Conservation (phyloP, 2,888 invertebrate genomes). For the Volucella inflata region DNA sequence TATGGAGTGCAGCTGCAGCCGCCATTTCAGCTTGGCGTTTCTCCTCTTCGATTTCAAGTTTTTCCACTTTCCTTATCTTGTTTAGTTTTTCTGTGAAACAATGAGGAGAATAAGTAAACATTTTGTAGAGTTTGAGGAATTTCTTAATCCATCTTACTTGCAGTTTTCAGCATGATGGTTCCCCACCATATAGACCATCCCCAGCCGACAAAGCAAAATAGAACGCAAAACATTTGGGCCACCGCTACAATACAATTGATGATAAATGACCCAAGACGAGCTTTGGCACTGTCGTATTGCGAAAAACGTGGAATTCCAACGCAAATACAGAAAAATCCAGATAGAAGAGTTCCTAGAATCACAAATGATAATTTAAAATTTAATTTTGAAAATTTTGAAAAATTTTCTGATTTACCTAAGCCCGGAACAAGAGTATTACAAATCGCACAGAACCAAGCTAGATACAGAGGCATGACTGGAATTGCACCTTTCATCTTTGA, state of each 20-base stretch:
- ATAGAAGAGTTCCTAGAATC: slow-evolving; percentile 91
- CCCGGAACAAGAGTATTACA: slow-evolving; percentile 92
- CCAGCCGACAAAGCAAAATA: slow-evolving; percentile 98
- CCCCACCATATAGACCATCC: slow-evolving; percentile 99
- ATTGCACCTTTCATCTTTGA: slow-evolving; percentile 96
- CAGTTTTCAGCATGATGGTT: slow-evolving; percentile 93
- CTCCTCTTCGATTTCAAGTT: slow-evolving; percentile 84
- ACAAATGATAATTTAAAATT: background rate
- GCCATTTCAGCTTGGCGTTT: slow-evolving; percentile 83
- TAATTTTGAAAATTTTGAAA: background rate
- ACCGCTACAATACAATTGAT: slow-evolving; percentile 94
- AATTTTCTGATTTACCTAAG: slow-evolving; percentile 85
- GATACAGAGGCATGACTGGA: slow-evolving; percentile 93
- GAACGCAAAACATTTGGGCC: slow-evolving; percentile 95
- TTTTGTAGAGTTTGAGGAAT: slow-evolving; percentile 36
- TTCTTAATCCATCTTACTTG: slow-evolving; percentile 87
- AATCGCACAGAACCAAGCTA: slow-evolving; percentile 94
- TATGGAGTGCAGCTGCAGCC: slow-evolving; percentile 83
- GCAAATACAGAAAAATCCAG: slow-evolving; percentile 94
- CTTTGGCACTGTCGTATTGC: slow-evolving; percentile 90
- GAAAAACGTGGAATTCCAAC: slow-evolving; percentile 95
- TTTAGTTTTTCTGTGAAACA: slow-evolving; percentile 86
- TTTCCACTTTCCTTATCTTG: slow-evolving; percentile 86
- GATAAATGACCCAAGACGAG: slow-evolving; percentile 91
- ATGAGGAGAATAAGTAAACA: background rate